Conservation (phyloP, 2,888 invertebrate genomes). For the Orchestes rusci region DNA sequence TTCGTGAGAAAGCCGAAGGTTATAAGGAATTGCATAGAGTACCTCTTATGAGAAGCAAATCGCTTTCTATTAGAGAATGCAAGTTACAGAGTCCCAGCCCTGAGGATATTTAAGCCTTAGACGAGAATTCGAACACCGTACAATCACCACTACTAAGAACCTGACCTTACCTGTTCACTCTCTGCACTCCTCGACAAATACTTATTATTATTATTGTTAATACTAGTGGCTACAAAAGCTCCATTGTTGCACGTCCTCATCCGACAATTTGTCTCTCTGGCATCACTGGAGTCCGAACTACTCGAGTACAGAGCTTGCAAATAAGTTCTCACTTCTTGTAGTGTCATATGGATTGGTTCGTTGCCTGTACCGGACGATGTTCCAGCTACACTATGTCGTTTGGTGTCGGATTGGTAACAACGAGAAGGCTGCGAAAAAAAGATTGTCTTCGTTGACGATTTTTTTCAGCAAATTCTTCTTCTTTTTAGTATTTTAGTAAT, state of each 20-base stretch:
- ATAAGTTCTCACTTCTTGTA: slow-evolving; percentile 78
- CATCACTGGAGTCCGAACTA: slow-evolving; percentile 59
- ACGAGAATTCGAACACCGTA: background rate
- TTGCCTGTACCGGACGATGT: slow-evolving; percentile 55
- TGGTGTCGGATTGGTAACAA: slow-evolving; percentile 41
- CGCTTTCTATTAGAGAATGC: too few relatives aligned
- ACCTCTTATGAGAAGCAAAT: too few relatives aligned
- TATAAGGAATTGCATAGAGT: too few relatives aligned
- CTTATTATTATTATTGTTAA: slow-evolving; percentile 16
- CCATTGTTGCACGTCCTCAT: slow-evolving; percentile 26
- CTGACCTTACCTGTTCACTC: slow-evolving; percentile 14
- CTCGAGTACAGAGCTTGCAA: slow-evolving; percentile 75
- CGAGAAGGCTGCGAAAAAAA: slow-evolving; percentile 33
- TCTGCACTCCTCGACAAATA: slow-evolving; percentile 14
- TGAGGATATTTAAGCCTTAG: too few relatives aligned
- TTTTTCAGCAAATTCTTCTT: background rate
- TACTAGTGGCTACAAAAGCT: slow-evolving; percentile 31
- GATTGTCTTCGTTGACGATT: too few relatives aligned
- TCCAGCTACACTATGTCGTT: slow-evolving; percentile 61
- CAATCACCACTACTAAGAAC: background rate
- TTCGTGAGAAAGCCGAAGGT: too few relatives aligned
- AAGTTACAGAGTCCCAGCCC: too few relatives aligned
- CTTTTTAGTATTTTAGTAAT: too few relatives aligned
- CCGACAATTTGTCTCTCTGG: slow-evolving; percentile 42
- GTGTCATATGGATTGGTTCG: slow-evolving; percentile 76